These are phyloP conservation scores for Pantherophis alleghaniensis DNA, from an alignment of 2,797 vertebrate species.

Conservation along the genomic window DNA sequence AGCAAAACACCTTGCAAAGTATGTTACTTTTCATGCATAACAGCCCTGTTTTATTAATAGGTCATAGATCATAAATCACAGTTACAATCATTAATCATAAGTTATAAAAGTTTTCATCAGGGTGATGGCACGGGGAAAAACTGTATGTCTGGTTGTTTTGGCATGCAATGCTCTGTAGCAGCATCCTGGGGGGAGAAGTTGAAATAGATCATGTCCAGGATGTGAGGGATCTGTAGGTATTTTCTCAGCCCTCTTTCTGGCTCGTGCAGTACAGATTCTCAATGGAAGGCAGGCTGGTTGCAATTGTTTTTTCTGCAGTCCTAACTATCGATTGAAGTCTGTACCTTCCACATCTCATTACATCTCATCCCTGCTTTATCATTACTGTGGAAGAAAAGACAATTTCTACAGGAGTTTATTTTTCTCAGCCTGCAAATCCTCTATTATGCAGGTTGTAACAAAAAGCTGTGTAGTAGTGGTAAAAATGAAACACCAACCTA, in stretches of 20 bases:
- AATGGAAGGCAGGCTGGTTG: no score
- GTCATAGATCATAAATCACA: neutral
- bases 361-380: neutral
- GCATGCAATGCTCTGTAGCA: no score
- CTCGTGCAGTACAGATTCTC: neutral
- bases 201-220: neutral
- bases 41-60: neutral
- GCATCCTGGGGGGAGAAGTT: neutral
- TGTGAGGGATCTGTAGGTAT: neutral
- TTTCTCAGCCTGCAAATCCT: neutral
- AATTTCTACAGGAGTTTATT: neutral
- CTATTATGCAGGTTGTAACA: neutral
- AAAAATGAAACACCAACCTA: neutral
- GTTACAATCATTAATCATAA: neutral
- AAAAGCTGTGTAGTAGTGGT: neutral
- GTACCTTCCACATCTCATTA: neutral
- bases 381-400: neutral
- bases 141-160: no score
- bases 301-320: neutral
- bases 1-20: slow-evolving; percentile 90
- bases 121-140: neutral
- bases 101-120: neutral
- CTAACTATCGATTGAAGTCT: neutral
- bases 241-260: neutral
- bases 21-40: slow-evolving; percentile 60